Evolutionary conservation across 2,113 vertebrate genomes (phyloP).

Genomic region (Equus quagga): DNA sequence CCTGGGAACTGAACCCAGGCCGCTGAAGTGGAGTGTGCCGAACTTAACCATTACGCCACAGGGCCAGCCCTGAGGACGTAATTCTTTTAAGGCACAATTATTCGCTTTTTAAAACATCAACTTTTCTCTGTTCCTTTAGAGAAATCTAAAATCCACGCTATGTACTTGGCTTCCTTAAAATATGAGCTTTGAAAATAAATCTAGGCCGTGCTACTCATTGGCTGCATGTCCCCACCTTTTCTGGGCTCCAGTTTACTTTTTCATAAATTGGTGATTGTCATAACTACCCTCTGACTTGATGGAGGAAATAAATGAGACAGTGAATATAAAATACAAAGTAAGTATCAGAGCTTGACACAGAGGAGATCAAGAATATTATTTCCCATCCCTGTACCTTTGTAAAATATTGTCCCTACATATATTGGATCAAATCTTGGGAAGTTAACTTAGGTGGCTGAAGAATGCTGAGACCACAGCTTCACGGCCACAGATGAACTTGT

Average conservation of each 20-base stretch:
- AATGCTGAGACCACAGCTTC: background rate
- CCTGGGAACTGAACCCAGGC: too few species aligned
- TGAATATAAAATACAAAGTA: background rate
- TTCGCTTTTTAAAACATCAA: background rate
- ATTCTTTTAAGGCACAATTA: background rate
- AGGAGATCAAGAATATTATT: background rate
- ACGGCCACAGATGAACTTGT: background rate
- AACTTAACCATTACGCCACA: too few species aligned
- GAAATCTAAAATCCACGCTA: background rate
- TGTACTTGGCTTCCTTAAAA: background rate
- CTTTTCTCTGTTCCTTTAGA: slow-evolving; percentile 1
- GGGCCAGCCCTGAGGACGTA: too few species aligned
- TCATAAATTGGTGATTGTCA: background rate
- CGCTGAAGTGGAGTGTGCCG: too few species aligned
- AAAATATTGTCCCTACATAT: background rate
- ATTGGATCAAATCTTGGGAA: background rate
- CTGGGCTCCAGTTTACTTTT: background rate
- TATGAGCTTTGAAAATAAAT: slow-evolving; percentile 11
- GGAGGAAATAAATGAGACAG: background rate
- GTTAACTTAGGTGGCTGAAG: background rate
- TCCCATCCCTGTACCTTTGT: background rate
- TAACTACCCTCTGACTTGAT: background rate
- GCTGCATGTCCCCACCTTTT: background rate
- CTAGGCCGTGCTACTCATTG: background rate
- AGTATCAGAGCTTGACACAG: background rate